Percentiles rank a stretch among this genome's conserved stretches.
Evolutionary conservation across 1,140 invertebrate genomes (phyloP).

Genomic region (Panagrolaimus sp.): DNA sequence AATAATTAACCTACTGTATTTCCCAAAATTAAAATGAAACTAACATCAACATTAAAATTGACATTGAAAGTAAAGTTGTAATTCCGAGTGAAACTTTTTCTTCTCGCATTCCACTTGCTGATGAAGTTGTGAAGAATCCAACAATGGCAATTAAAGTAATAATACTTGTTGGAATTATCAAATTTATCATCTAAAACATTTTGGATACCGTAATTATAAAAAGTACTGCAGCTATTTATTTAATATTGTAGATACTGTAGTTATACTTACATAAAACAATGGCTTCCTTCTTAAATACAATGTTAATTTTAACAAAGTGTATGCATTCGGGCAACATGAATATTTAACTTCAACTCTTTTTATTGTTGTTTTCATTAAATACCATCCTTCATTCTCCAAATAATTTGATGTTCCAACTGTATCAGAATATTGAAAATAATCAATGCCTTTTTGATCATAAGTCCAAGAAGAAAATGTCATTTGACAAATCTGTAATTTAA

Average conservation of each 20-base stretch:
- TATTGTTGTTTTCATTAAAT: constrained; percentile 48
- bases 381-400: constrained; percentile 59
- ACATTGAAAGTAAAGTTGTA: constrained; percentile 53
- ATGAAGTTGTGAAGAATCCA: constrained; percentile 58
- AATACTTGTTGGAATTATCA: constrained; percentile 58
- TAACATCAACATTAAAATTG: constrained; percentile 58
- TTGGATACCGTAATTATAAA: too few species aligned
- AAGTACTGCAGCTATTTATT: too few species aligned
- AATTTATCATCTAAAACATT: constrained; percentile 35
- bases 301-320: constrained; percentile 54
- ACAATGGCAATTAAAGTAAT: constrained; percentile 59
- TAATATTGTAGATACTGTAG: too few species aligned
- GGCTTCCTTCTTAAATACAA: constrained; percentile 54
- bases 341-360: constrained; percentile 53
- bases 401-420: constrained; percentile 54
- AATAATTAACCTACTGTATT: neutral
- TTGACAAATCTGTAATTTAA: constrained; percentile 41
- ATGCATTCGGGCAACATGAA: constrained; percentile 56
- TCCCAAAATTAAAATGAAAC: neutral
- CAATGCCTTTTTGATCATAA: constrained; percentile 60
- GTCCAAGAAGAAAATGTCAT: constrained; percentile 63
- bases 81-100: constrained; percentile 47
- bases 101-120: constrained; percentile 56
- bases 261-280: constrained; percentile 48
- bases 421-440: constrained; percentile 53